Evolutionary conservation across 1,140 invertebrate species (phyloP).

Genomic region (honey bee (Apis mellifera)): Amel_HAv3.1 CM009945.2:2095001-2095500

Average conservation of each 20-base stretch:
- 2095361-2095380: too few relatives aligned
- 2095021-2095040: slow-evolving; percentile 28
- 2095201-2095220: neutral
- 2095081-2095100: neutral
- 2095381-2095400: too few relatives aligned
- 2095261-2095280: neutral
- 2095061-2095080: neutral
- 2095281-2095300: neutral
- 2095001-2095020: slow-evolving; percentile 35
- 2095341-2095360: too few relatives aligned
- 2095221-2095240: neutral
- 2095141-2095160: slow-evolving; percentile 19
- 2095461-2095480: too few relatives aligned
- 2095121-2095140: neutral
- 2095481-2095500: too few relatives aligned
- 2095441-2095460: too few relatives aligned
- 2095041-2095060: slow-evolving; percentile 8
- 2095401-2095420: too few relatives aligned
- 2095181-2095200: neutral
- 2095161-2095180: neutral
- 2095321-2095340: too few relatives aligned
- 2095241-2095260: neutral
- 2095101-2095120: neutral
- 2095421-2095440: too few relatives aligned
- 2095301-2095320: too few relatives aligned